Percentiles rank a stretch among this genome's conserved stretches.
phyloP scores from a whole-genome alignment of 2,888 invertebrate species.

The Amorpha juglandis region DNA sequence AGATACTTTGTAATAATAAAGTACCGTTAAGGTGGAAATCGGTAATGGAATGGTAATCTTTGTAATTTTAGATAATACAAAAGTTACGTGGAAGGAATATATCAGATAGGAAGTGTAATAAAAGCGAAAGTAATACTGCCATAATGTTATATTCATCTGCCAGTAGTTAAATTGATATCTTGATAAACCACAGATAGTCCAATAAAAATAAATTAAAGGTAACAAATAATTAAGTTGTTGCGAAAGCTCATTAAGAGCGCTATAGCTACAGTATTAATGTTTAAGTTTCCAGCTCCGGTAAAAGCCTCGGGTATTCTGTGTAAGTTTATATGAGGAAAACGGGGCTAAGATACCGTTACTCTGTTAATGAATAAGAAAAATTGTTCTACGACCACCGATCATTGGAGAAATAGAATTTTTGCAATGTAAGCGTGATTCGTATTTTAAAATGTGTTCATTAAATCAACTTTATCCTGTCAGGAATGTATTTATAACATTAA shows the following conservation, averaged over 20 bases:
- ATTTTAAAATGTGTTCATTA: too few species aligned
- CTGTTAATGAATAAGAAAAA: neutral
- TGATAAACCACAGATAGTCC: neutral
- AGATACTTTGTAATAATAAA: too few species aligned
- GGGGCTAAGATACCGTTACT: neutral
- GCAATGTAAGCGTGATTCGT: neutral
- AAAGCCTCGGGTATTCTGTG: conserved; percentile 10
- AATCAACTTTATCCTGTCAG: too few species aligned
- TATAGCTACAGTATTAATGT: neutral
- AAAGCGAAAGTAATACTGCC: neutral
- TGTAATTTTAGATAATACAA: neutral
- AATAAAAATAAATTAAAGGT: too few species aligned
- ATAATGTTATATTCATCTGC: neutral
- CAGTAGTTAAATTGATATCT: neutral
- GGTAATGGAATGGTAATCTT: neutral
- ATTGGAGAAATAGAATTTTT: neutral
- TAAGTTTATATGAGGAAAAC: neutral
- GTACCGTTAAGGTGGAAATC: neutral
- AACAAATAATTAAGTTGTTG: neutral
- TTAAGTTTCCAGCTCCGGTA: neutral
- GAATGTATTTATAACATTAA: too few species aligned
- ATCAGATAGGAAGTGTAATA: neutral
- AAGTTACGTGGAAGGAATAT: neutral
- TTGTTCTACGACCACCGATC: neutral
- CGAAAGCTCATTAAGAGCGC: neutral